Evolutionary conservation across 23 tunicate genomes (phyloP).

Genomic region (Halocynthia roretzi): DNA sequence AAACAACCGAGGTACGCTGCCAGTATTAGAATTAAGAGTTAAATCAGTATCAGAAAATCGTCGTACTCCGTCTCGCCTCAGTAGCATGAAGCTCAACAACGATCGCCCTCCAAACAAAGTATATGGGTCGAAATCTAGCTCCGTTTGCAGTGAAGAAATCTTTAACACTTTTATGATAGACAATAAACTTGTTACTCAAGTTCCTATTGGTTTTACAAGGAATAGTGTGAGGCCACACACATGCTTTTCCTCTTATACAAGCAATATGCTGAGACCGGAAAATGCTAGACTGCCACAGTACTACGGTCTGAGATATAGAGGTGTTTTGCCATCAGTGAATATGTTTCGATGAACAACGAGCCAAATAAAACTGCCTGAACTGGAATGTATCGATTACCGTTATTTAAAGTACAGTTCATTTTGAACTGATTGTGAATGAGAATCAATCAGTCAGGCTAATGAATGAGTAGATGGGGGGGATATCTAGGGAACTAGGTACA

Average conservation of each 20-base stretch:
- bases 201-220: constrained; percentile 58
- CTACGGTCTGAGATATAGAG: constrained; percentile 40
- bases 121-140: too few relatives aligned
- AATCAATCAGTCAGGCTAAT: too few relatives aligned
- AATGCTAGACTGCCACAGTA: constrained; percentile 51
- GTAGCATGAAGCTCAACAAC: too few relatives aligned
- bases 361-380: too few relatives aligned
- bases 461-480: too few relatives aligned
- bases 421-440: too few relatives aligned
- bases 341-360: constrained; percentile 26
- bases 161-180: constrained; percentile 59
- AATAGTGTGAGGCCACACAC: constrained; percentile 13
- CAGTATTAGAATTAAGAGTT: not conserved
- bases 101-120: too few relatives aligned
- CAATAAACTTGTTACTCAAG: constrained; percentile 59
- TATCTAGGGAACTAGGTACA: too few relatives aligned
- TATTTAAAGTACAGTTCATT: too few relatives aligned
- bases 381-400: too few relatives aligned
- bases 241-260: constrained; percentile 41
- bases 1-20: not conserved
- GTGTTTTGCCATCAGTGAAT: constrained; percentile 40
- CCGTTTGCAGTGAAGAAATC: not conserved
- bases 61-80: too few relatives aligned
- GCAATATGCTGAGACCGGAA: constrained; percentile 26
- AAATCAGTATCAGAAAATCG: not conserved